A percentile compares a stretch with the other conserved stretches of the same genome.
These are phyloP conservation scores for Hycleus cichorii DNA, from an alignment of 1,140 invertebrate species.

Conservation along the genomic window DNA sequence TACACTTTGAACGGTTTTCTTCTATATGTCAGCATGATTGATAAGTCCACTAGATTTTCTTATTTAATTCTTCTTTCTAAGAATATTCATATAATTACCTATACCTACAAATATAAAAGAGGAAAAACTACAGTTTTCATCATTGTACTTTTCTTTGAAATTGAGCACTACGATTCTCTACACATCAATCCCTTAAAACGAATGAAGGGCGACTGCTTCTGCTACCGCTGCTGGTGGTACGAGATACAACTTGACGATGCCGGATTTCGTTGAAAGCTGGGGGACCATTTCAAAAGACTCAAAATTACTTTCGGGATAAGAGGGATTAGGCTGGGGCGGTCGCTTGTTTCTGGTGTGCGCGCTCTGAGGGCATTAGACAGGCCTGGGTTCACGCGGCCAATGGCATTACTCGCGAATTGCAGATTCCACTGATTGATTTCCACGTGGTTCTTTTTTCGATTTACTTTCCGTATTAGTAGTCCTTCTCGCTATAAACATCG, in stretches of 20 bases:
- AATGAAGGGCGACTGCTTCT: too few species aligned
- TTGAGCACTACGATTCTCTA: too few species aligned
- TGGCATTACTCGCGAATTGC: slow-evolving; percentile 33
- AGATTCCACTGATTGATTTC: slow-evolving; percentile 33
- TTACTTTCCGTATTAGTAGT: too few species aligned
- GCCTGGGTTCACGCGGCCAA: slow-evolving; percentile 35
- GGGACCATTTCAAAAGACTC: slow-evolving; percentile 44
- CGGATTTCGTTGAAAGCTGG: slow-evolving; percentile 39
- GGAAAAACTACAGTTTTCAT: too few species aligned
- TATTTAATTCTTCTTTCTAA: too few species aligned
- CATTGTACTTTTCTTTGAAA: too few species aligned
- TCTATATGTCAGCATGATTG: not conserved
- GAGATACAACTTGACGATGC: slow-evolving; percentile 34
- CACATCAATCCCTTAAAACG: too few species aligned
- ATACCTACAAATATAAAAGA: too few species aligned
- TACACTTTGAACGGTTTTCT: too few species aligned
- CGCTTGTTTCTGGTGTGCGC: slow-evolving; percentile 38
- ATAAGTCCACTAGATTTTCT: not conserved
- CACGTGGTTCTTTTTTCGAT: slow-evolving; percentile 20
- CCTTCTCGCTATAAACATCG: not conserved
- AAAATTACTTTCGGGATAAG: slow-evolving; percentile 45
- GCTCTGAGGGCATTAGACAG: slow-evolving; percentile 33
- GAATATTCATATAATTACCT: too few species aligned
- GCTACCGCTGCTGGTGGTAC: slow-evolving; percentile 23
- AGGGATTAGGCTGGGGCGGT: slow-evolving; percentile 40